A percentile compares a stretch with the other conserved stretches of the same genome.
These are phyloP conservation scores for Narcine bancroftii DNA, from an alignment of 2,113 vertebrate species.

Conservation along the genomic window DNA sequence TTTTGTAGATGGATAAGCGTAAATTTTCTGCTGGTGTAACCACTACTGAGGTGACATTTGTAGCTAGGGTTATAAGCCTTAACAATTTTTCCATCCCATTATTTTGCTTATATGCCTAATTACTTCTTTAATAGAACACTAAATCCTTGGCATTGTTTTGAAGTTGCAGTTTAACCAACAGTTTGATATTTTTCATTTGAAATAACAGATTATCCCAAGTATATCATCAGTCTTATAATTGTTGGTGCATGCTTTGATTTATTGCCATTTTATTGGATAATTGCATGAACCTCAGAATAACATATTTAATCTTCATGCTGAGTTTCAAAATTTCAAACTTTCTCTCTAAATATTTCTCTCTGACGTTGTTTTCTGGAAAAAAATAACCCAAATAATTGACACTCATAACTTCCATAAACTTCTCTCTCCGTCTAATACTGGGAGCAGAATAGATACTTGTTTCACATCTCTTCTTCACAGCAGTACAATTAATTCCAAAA, in stretches of 20 bases:
- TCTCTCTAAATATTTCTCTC: background rate
- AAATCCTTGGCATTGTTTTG: background rate
- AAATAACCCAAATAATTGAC: background rate
- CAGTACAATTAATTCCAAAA: background rate
- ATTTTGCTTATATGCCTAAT: background rate
- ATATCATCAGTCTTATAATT: background rate
- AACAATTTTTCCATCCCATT: background rate
- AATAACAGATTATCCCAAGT: background rate
- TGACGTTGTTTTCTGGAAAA: background rate
- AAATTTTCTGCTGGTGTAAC: conserved; percentile 27
- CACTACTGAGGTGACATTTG: conserved; percentile 23
- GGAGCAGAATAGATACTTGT: background rate
- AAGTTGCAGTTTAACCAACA: background rate
- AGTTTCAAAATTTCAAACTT: background rate
- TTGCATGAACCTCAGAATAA: background rate
- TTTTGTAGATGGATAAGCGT: background rate
- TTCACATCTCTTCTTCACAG: background rate
- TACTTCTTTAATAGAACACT: conserved; percentile 15
- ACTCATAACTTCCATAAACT: background rate
- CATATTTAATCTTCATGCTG: background rate
- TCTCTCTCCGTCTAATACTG: background rate
- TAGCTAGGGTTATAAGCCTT: background rate
- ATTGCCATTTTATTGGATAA: background rate
- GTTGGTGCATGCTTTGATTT: background rate
- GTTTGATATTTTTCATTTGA: background rate